These are phyloP conservation scores for Zaprionus ghesquierei DNA, from an alignment of 1,140 invertebrate genomes.

Conservation along the genomic window DNA sequence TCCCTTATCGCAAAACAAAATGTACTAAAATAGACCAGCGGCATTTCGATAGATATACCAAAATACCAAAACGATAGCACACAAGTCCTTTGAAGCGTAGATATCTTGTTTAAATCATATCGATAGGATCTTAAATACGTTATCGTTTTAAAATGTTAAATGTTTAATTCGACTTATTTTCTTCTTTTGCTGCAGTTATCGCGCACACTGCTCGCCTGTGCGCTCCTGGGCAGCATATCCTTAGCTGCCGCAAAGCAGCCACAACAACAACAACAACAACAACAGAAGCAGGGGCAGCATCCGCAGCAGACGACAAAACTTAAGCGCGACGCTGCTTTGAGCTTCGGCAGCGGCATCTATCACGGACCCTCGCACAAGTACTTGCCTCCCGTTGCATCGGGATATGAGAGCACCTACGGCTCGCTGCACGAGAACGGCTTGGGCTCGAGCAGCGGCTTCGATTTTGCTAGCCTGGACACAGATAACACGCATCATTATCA, in stretches of 20 bases:
- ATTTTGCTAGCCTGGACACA: conserved; percentile 47
- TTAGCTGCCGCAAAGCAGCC: conserved; percentile 7
- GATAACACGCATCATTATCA: conserved; percentile 17
- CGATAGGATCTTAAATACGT: neutral
- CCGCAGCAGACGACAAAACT: conserved; percentile 7
- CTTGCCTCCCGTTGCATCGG: conserved; percentile 39
- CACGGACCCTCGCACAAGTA: conserved; percentile 72
- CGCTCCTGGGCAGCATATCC: conserved; percentile 15
- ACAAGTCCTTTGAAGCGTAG: neutral
- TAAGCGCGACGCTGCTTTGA: conserved; percentile 43
- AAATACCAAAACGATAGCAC: neutral
- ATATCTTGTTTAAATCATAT: neutral
- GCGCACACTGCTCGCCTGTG: conserved; percentile 3
- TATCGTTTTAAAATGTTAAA: neutral
- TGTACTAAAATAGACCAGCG: neutral
- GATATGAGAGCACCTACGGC: conserved; percentile 47
- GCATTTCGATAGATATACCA: neutral
- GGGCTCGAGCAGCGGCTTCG: conserved; percentile 43
- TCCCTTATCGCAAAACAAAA: neutral
- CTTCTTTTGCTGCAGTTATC: conserved; percentile 12
- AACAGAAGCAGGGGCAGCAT: conserved; percentile 12
- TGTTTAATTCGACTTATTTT: neutral
- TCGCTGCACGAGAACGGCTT: conserved; percentile 42
- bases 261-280: conserved; percentile 9
- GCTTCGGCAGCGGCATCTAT: conserved; percentile 48